phyloP scores from a whole-genome alignment of 2,888 invertebrate genomes.

The Empis livida region DNA sequence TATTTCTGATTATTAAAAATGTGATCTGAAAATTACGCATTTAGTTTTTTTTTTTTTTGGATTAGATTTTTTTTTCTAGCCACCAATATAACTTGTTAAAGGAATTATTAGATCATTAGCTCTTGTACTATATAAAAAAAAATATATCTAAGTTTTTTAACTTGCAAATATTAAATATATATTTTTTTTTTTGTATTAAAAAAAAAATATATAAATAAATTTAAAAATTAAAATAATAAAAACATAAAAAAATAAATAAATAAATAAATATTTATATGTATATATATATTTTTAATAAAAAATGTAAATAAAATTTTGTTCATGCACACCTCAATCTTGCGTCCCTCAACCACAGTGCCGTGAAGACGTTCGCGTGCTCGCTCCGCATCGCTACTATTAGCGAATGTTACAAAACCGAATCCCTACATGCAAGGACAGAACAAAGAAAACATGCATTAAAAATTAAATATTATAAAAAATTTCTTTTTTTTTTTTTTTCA shows the following conservation, averaged over 20 bases:
- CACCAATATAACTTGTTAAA: no score
- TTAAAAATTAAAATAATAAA: constrained; percentile 4
- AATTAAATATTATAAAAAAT: constrained; percentile 15
- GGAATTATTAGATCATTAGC: no score
- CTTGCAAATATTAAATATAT: no score
- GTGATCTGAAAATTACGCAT: no score
- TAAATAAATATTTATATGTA: constrained; percentile 5
- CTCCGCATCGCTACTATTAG: constrained; percentile 99
- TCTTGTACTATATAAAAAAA: no score
- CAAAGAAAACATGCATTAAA: constrained; percentile 83
- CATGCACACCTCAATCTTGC: constrained; percentile 99
- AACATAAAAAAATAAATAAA: constrained; percentile 5
- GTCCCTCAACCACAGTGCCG: constrained; percentile 99
- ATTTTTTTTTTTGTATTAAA: no score
- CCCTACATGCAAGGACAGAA: constrained; percentile 97
- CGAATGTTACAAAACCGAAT: constrained; percentile 99
- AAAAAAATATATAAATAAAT: no score
- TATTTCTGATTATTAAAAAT: no score
- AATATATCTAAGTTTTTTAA: no score
- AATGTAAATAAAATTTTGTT: constrained; percentile 43
- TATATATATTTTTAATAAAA: constrained; percentile 7
- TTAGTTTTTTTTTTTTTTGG: no score
- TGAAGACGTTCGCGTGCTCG: constrained; percentile 99
- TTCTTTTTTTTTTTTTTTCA: constrained; percentile 1
- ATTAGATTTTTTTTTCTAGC: no score